Conservation (phyloP, 2,797 vertebrate species). For the Rhyacichthys aspro region DNA sequence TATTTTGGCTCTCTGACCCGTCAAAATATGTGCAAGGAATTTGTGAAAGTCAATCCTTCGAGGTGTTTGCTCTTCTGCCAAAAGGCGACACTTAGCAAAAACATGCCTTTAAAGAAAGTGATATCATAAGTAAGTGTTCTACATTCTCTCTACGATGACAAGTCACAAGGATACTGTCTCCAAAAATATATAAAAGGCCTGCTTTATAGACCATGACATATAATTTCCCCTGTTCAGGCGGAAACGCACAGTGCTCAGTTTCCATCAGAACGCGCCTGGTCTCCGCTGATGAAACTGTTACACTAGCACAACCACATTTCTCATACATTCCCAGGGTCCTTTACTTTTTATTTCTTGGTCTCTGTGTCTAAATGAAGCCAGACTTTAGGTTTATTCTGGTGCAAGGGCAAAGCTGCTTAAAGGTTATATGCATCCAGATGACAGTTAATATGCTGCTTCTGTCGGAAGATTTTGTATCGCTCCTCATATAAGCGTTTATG, state of each 20-base stretch:
- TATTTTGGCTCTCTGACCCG: constrained; percentile 23
- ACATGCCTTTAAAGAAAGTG: constrained; percentile 34
- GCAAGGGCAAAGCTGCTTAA: constrained; percentile 30
- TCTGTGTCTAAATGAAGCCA: constrained; percentile 30
- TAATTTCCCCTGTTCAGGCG: constrained; percentile 63
- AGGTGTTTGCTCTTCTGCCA: constrained; percentile 20
- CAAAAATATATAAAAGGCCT: constrained; percentile 58
- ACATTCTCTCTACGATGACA: constrained; percentile 48
- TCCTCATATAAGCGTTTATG: constrained; percentile 25
- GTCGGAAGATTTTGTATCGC: constrained; percentile 26
- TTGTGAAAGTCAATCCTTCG: constrained; percentile 23
- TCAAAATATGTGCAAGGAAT: constrained; percentile 23
- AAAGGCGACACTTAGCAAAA: constrained; percentile 21
- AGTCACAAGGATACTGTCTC: constrained; percentile 58
- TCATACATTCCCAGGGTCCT: constrained; percentile 42
- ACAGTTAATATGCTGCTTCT: constrained; percentile 41
- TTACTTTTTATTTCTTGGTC: constrained; percentile 24
- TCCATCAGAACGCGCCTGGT: constrained; percentile 65
- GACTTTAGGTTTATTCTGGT: constrained; percentile 41
- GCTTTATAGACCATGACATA: constrained; percentile 73
- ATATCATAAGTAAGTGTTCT: constrained; percentile 45
- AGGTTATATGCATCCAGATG: constrained; percentile 48
- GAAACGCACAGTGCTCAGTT: constrained; percentile 49
- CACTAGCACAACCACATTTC: constrained; percentile 38
- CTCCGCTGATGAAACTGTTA: constrained; percentile 67